These are phyloP conservation scores for Cladorhizidae sp. DNA, from an alignment of 37 sponge, comb jelly and placozoan species.

Conservation along the genomic window DNA sequence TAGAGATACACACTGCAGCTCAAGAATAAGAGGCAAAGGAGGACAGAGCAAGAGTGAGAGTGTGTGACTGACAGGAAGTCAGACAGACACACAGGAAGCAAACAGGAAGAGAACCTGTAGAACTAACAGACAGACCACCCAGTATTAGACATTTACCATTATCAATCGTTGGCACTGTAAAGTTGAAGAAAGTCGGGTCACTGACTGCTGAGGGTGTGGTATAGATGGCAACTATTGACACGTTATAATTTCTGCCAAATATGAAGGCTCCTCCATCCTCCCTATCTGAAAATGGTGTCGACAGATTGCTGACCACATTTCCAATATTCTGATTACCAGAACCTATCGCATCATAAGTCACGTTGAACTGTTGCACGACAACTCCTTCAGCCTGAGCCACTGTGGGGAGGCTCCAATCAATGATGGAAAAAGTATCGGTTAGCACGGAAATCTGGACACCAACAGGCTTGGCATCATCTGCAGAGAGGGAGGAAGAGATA, in stretches of 20 bases:
- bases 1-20: too few relatives aligned
- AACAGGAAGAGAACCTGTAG: too few relatives aligned
- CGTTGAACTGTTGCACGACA: background rate
- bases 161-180: background rate
- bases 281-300: background rate
- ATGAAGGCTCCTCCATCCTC: background rate
- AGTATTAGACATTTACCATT: background rate
- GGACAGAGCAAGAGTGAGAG: slow-evolving; percentile 8
- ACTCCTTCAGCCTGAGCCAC: background rate
- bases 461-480: background rate
- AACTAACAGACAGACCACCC: slow-evolving; percentile 14
- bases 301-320: background rate
- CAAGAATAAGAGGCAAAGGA: background rate
- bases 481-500: background rate
- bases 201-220: background rate
- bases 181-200: background rate
- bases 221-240: background rate
- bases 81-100: slow-evolving; percentile 22
- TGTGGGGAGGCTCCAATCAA: background rate
- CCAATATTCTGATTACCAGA: background rate
- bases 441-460: background rate
- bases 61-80: slow-evolving; percentile 19
- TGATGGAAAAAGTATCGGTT: background rate
- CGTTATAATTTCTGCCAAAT: background rate
- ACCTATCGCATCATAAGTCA: too few relatives aligned